Evolutionary conservation across 30 jellyfish, hydroid and myxozoan genomes (phyloP).

Genomic region (Mastigias papua): DNA sequence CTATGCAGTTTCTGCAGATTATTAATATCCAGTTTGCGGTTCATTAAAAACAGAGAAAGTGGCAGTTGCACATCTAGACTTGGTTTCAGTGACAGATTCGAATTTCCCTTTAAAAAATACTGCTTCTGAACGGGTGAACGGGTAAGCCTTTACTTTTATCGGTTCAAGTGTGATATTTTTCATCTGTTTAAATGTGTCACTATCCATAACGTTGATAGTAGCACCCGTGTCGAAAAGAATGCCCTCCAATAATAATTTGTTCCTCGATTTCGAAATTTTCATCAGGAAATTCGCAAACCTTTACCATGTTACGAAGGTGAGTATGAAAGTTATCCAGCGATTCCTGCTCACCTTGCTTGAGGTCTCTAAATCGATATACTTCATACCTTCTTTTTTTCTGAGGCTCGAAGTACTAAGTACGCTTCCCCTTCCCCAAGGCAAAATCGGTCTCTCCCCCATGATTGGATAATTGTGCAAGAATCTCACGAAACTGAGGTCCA

Average conservation of each 20-base stretch:
- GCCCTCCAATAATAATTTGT: constrained; percentile 32
- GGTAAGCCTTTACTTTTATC: background rate
- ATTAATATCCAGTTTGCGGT: background rate
- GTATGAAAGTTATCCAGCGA: constrained; percentile 53
- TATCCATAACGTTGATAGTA: background rate
- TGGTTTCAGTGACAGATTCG: constrained; percentile 13
- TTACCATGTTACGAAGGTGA: constrained; percentile 39
- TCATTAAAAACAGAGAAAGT: constrained; percentile 10
- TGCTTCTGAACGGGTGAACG: constrained; percentile 1
- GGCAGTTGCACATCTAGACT: constrained; percentile 13
- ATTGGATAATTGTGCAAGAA: constrained; percentile 14
- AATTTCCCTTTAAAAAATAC: constrained; percentile 8
- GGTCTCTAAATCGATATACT: constrained; percentile 39
- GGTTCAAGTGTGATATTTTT: background rate
- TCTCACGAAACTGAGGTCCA: constrained; percentile 50
- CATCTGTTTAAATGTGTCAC: background rate
- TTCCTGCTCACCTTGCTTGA: constrained; percentile 15
- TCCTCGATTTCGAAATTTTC: constrained; percentile 39
- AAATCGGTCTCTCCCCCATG: constrained; percentile 14
- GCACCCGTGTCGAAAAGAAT: constrained; percentile 10
- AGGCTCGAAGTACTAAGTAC: constrained; percentile 43
- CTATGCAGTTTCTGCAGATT: constrained; percentile 11
- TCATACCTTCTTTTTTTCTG: constrained; percentile 53
- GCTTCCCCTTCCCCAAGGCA: constrained; percentile 29
- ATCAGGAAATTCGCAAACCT: constrained; percentile 40